Evolutionary conservation across 1,140 invertebrate genomes (phyloP), one percentile per base, ranked within the genome.

Genomic region (Babylonia areolata): DNA sequence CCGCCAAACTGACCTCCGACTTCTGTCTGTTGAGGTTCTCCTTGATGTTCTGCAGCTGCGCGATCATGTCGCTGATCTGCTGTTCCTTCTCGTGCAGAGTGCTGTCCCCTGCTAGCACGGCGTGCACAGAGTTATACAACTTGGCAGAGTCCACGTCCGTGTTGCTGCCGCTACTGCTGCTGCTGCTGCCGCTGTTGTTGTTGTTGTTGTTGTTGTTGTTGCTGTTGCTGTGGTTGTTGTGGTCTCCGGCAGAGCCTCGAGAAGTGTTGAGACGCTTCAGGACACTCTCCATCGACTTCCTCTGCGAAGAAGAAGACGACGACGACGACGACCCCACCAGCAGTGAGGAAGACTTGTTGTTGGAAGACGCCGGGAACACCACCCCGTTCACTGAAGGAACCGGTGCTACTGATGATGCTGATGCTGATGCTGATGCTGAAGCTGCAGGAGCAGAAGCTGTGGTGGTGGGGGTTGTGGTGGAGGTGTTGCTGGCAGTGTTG

Each of bases 41-140:
- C 87, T 97, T 95, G 23, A 97, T 95, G 95, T 96, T 96, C 93
- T 97, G 97, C 81, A 98, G 95, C 89, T 97, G 97, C 12, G 96
- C 93, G 80, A 97, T 98, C 96, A 97, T 97, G 92, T 97, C 97
- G 2, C 96, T 97, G 1, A 98, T 95, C 90, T 96, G 95, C 73
- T 97, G 95, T 89, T 97, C 97, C 80, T 93, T 93, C 73, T 93
- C 92, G 75, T 83, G 88, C 31, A 92, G 69, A 35, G 89, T 89
- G 54, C 90, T 87, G 33, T 92, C 92, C 81, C 90, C 90, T 39
- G 91, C 90, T 86, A 93, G 89, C 82, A 91, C 89, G 69, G 91
- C 89, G 80, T 92, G 88, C 17, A 92, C 91, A 54, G 87, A 88
- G 77, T 82, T 86, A 82, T 90, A 89, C n/a, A 89, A 86, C 31